Evolutionary conservation across 2,797 vertebrate genomes (phyloP).

Genomic region (Phataginus tricuspis): DNA sequence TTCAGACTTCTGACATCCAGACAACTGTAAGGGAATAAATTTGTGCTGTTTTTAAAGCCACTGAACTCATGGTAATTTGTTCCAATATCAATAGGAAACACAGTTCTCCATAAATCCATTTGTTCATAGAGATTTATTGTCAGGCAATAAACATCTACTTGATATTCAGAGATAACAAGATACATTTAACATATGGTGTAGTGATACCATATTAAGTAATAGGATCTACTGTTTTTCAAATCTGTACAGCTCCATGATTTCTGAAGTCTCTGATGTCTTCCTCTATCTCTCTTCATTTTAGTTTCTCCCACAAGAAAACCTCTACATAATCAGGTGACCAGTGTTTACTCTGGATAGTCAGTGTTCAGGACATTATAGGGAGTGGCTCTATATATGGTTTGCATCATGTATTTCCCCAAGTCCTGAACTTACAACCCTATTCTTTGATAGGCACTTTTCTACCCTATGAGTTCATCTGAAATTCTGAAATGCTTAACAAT

Average conservation of each 20-base stretch:
- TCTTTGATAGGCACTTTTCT: background rate
- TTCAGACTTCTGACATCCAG: background rate
- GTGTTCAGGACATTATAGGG: too few species aligned
- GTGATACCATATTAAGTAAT: too few species aligned
- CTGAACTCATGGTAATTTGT: background rate
- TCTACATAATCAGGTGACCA: too few species aligned
- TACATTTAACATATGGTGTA: too few species aligned
- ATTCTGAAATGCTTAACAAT: background rate
- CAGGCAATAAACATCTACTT: background rate
- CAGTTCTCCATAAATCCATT: background rate
- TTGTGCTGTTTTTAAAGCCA: background rate
- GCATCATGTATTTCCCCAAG: background rate
- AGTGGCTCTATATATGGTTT: too few species aligned
- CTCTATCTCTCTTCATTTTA: too few species aligned
- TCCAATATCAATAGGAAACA: background rate
- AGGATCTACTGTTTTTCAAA: too few species aligned
- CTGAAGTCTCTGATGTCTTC: too few species aligned
- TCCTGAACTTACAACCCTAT: background rate
- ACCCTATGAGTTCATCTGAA: background rate
- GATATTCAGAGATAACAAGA: too few species aligned
- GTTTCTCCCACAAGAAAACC: background rate
- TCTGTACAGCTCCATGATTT: background rate
- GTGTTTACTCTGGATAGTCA: too few species aligned
- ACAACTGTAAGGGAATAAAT: background rate
- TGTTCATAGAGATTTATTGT: background rate